Base-by-base conservation (phyloP, 2,888 invertebrate genomes). In the Chymomyza caudatula region DNA sequence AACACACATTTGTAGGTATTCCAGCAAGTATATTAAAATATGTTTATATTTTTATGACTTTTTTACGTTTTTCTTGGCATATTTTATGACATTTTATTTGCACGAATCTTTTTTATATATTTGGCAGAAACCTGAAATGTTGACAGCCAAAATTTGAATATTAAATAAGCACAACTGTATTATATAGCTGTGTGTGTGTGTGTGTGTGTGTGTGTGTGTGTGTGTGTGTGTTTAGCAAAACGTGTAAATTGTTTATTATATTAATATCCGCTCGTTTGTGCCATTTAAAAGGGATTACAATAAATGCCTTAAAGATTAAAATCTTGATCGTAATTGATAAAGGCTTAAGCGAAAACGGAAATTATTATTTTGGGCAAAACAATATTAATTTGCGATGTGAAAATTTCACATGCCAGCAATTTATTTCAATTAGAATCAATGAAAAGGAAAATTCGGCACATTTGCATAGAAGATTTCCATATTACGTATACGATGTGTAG, bases 211-310 rank as follows among this genome's bases (percentile, higher is more conserved):
- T 51, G 51, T 15, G 17, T 52, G 37, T 47, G 19, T 56, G 44
- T 20, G 20, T 44, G 3, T 37, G 49, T 47, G 57, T 29, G 37
- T 47, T 62, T 60, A 60, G 22, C 37, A 67, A 19, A 52, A 55
- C 57, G 69, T 70, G 66, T 74, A 69, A 85, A 79, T 82, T 84
- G 79, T 74, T 78, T 72, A 76, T 86, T 76, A 82, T 73, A 77
- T 85, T 83, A 83, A 85, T 86, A 83, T 83, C 86, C 86, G 82
- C 59, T 82, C 65, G 71, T 62, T 73, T 73, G 71, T 59, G 85
- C 52, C 70, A 67, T 78, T 69, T 66, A 69, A 74, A 74, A 65
- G 71, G 47, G 85, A 74, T 77, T 77, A 69, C 57, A 57, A 53
- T 57, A 63, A 72, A 65, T 70, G 56, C 42, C 13, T 20, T 37